Evolutionary conservation across 2,797 vertebrate species (phyloP), one percentile per base, ranked within the genome.

Genomic region (Artibeus jamaicensis): DNA sequence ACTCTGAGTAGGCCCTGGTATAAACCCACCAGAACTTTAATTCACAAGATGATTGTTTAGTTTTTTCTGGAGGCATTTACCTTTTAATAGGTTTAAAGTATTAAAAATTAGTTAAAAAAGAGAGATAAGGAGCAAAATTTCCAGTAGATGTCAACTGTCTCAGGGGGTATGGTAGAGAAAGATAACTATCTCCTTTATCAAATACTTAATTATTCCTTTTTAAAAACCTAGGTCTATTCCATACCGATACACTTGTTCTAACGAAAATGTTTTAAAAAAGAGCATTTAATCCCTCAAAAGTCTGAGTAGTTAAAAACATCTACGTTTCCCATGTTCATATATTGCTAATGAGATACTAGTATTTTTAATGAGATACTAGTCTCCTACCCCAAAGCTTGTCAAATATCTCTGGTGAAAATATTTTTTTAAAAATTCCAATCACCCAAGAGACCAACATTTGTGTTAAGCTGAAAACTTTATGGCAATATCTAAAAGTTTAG

Each of bases 121-220:
- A 73, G 6, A 42, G 16, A 59, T 15, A 55, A 71, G 7, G 5
- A 76, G 44, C 34, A 81, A 84, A 71, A 59, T 87, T 87, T 92
- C 37, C 85, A 62, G 42, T 34, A 86, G 39, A 73, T 74, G 59
- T 78, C 77, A 94, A 44, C 26, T 91, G 32, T 70, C 50, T 55
- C 46, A 78, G 53, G 37, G 21, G 32, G 39, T 85, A 29, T 53
- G 4, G 22, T 48, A 4, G 74, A 70, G 24, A 62, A 91, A 89
- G 77, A 65, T 9, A 93, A 37, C n/a, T 34, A 89, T 85, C 59
- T 93, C 59, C 44, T 86, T 95, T 86, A 87, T 68, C 37, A 77
- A 90, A 87, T 73, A 88, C 73, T 73, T 92, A 57, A 83, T 67
- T 85, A 95, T 70, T 93, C 50, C 37, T 87, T 93, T 94, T 88